Base-by-base conservation (phyloP, 2,888 invertebrate species). In the Megamerina dolium region DNA sequence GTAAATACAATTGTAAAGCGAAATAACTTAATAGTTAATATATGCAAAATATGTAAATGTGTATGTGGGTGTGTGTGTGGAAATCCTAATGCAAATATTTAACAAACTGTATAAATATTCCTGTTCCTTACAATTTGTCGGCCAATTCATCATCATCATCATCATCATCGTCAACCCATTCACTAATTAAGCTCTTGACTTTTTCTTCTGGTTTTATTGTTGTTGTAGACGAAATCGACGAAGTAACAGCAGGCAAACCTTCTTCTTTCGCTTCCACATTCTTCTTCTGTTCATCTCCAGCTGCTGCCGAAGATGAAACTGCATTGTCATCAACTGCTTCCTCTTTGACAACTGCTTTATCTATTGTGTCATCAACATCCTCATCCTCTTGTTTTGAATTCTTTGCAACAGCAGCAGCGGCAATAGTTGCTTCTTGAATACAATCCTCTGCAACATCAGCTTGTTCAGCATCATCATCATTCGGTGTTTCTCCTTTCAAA, bases 181-280 rank as follows among this genome's bases (percentile, higher is more conserved):
- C 71, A 45, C 63, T 68, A 32, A 70, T 68, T 41, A 70, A 54
- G 51, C 63, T 70, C 48, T 66, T 69, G 2, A 70, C 57, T 37
- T 63, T 63, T 16, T 66, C 69, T 19, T 54, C 41, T 12, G 54
- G 43, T 23, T 56, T 52, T 29, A 45, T 42, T 32, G 27, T 12
- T 16, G 34, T 3, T n/a, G 37, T 20, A n/a, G 13, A 12, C 1
- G 16, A 33, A 18, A 42, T 35, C 5, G n/a, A 30, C 10, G 32
- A 5, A 12, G 30, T 5, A 4, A 10, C 23, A 18, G 26, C 23
- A 6, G 31, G 10, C n/a, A 6, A 6, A 13, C 31, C 32, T 36
- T 41, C 41, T 9, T 13, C 41, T 21, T 14, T 23, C 26, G n/a
- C 5, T 9, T 10, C 26, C 16, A 10, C 16, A n/a, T 21, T 13